Evolutionary conservation across 1,140 invertebrate genomes (phyloP).

Genomic region (Procambarus clarkii): DNA sequence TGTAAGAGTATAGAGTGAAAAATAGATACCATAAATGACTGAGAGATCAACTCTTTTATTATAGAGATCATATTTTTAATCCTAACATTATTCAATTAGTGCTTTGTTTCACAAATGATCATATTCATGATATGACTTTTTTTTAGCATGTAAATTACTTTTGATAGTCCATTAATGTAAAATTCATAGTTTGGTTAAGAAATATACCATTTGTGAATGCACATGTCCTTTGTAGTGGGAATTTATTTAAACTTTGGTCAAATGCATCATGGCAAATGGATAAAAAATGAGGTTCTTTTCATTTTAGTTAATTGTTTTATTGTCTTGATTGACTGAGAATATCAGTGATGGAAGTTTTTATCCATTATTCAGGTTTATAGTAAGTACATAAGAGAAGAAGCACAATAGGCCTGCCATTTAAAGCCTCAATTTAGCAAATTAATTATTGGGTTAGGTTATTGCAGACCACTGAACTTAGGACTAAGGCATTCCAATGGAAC

Average conservation of each 20-base stretch:
- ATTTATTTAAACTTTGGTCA: background rate
- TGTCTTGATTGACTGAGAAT: background rate
- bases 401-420: background rate
- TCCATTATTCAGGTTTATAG: background rate
- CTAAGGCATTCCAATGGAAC: background rate
- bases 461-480: background rate
- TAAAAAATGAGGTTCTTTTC: background rate
- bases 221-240: background rate
- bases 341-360: background rate
- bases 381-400: constrained; percentile 1
- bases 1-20: no score
- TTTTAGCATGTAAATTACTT: background rate
- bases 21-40: no score
- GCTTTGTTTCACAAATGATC: no score
- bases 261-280: background rate
- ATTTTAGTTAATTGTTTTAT: background rate
- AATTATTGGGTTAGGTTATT: background rate
- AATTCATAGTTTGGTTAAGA: background rate
- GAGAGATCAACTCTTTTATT: no score
- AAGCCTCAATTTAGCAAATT: background rate
- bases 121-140: background rate
- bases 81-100: no score
- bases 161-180: background rate
- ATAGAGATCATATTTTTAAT: no score
- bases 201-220: background rate